Percentiles rank a stretch among this genome's conserved stretches.
Evolutionary conservation across 2,113 vertebrate genomes (phyloP).

Genomic region (Genyomyrus donnyi): DNA sequence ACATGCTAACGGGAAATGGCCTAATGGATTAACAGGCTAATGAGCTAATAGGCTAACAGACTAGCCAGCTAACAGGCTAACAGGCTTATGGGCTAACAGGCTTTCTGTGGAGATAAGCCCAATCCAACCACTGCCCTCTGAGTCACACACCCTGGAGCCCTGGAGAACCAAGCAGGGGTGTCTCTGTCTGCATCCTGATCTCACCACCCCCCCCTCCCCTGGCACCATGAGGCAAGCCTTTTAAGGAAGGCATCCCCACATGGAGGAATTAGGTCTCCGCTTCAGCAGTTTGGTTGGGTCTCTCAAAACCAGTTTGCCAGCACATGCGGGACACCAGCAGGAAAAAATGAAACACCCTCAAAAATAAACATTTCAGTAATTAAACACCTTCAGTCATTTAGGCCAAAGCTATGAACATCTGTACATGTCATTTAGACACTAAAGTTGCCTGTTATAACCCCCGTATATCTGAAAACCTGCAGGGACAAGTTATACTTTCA

Average conservation of each 20-base stretch:
- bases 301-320: neutral
- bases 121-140: neutral
- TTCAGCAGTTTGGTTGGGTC: neutral
- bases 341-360: neutral
- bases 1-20: too few relatives aligned
- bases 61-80: neutral
- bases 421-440: neutral
- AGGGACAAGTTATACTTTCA: neutral
- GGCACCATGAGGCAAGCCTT: neutral
- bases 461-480: neutral
- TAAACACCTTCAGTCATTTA: neutral
- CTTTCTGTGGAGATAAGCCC: neutral
- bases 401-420: slow-evolving; percentile 1
- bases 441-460: neutral
- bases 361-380: neutral
- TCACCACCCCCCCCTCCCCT: neutral
- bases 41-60: too few relatives aligned
- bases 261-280: neutral
- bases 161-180: neutral
- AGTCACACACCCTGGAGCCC: neutral
- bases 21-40: too few relatives aligned
- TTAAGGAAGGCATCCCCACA: neutral
- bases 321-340: neutral
- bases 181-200: neutral
- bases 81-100: neutral